Base-by-base conservation (phyloP, 2,888 invertebrate genomes). In the Parapristionchus giblindavisi region DNA sequence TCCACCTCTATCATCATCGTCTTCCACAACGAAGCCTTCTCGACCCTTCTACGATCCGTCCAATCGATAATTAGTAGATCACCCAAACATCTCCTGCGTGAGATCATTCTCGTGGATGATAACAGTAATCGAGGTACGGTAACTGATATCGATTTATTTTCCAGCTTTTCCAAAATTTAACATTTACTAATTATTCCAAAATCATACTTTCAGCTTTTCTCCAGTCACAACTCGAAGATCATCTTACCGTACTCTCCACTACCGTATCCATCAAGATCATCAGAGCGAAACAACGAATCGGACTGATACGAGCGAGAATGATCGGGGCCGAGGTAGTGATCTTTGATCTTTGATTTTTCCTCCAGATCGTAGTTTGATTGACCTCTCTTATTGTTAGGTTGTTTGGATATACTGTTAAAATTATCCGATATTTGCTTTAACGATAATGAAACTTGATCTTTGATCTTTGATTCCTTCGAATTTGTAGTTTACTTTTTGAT, bases 21-120 rank as follows among this genome's bases (percentile, higher is more conserved):
- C 1, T 98, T 98, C 89, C 98, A 99, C 89, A 99, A 99, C 89
- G 99, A 99, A 90, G 98, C 98, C 0, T 98, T 96, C 95, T 96
- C 97, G 3, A 97, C 98, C 0, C 91, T 99, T 17, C 90, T 98
- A 85, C 91, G 99, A 74, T 98, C 98, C 0, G 94, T 98, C 51
- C 95, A 95, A 93, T 96, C 96, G 88, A 96, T 95, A 40, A 96
- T 99, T 85, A 95, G 95, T 89, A 91, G 61, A 75, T 97, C 98
- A 1, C 98, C 98, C 4, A 91, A 92, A 77, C 91, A 93, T 1
- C 90, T 97, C 74, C 91, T 99, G 72, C 93, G 93, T 87, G 98
- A 99, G 90, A 93, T 99, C 85, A 95, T 99, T 81, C 92, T 99
- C 54, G 98, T 99, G 4, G 99, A 99, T 89, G 98, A 99, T 90